Percentiles rank a stretch among this genome's conserved stretches.
phyloP scores from a whole-genome alignment of 2,888 invertebrate genomes.

The Conomelus anceps region DNA sequence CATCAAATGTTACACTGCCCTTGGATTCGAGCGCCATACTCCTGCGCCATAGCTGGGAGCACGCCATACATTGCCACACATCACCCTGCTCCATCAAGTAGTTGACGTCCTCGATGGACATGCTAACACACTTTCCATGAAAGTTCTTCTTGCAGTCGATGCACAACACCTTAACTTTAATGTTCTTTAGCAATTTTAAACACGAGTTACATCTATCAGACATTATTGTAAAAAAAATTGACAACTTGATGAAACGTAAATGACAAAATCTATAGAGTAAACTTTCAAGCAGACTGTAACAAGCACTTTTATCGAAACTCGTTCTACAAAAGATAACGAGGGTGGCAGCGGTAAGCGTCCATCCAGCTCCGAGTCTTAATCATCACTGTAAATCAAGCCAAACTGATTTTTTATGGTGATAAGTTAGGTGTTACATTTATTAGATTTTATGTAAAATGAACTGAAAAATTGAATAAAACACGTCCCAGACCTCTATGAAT shows the following conservation, averaged over 20 bases:
- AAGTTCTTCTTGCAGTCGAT: neutral
- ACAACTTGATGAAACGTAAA: neutral
- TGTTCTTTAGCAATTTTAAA: neutral
- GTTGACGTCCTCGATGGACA: neutral
- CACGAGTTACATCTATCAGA: neutral
- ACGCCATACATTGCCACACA: conserved; percentile 4
- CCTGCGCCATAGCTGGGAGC: neutral
- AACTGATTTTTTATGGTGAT: no score
- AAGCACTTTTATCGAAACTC: neutral
- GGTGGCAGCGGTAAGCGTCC: neutral
- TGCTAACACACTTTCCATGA: neutral
- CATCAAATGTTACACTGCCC: neutral
- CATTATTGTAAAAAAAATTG: no score
- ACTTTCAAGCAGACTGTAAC: neutral
- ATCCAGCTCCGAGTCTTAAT: neutral
- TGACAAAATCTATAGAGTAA: no score
- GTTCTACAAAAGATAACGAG: neutral
- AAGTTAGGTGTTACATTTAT: no score
- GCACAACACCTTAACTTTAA: neutral
- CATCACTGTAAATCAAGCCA: no score
- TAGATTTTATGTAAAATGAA: no score
- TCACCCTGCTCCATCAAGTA: neutral
- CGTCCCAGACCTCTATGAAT: neutral
- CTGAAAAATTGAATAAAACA: no score
- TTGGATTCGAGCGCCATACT: conserved; percentile 7